Evolutionary conservation across 2,797 vertebrate genomes (phyloP), one percentile per base, ranked within the genome.

Genomic region (Poecile montanus): DNA sequence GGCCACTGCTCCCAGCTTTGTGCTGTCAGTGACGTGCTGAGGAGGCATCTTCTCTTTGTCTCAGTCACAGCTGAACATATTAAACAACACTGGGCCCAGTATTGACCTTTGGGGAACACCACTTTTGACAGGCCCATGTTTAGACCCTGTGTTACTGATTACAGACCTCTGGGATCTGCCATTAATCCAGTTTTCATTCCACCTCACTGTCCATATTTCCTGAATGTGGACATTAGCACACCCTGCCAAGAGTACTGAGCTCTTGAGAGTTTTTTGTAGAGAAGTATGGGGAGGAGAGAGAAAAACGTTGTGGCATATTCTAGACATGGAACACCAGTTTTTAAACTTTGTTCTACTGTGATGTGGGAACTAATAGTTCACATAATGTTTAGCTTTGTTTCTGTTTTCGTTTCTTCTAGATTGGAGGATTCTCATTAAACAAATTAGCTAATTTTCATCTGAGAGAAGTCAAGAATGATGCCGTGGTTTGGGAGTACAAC

Each of bases 391-490:
- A 79, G 8, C 23, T 89, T 48, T 94, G 48, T 70, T 89, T 77
- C 38, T 78, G 54, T 74, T 53, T 79, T 27, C 21, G 0, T 77
- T 89, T 81, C 47, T 16, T 88, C 57, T 95, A 99, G 99, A 97
- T 99, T 67, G 98, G 97, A 96, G 98, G 97, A 79, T 99, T 99
- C 97, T 98, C 98, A n/a, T 83, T 99, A 85, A 98, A 97, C 75
- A 98, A 98, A 96, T 94, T 99, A 93, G 95, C 87, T 44, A 97
- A 98, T 94, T 99, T 99, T 96, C 98, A 91, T 92, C 97, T 99
- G 89, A 98, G 97, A 34, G 97, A 97, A 70, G 51, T 97, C 10
- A 98, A 98, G 57, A 97, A 98, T 21, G 96, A 98, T 51, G 58
- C 85, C 56, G 89, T 99, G 68, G 93, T 98, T 91, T 99, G 99